A percentile compares a stretch with the other conserved stretches of the same genome.
Conservation (phyloP, 1,140 invertebrate species). For the Galleria mellonella region DNA sequence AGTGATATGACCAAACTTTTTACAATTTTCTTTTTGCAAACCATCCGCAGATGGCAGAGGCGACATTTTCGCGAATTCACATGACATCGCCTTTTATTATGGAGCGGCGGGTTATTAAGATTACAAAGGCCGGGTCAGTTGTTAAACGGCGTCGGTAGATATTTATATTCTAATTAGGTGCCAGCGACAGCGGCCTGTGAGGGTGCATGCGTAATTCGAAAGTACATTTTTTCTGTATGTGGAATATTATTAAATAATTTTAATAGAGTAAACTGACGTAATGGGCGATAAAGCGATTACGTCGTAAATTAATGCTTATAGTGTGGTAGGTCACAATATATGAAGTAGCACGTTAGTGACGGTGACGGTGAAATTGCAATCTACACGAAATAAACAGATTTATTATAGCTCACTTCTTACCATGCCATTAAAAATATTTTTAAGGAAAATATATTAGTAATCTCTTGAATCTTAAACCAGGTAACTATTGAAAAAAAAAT, state of each 20-base stretch:
- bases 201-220: slow-evolving; percentile 58
- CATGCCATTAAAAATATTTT: no score
- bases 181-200: slow-evolving; percentile 38
- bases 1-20: background rate
- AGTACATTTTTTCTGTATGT: slow-evolving; percentile 29
- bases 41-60: slow-evolving; percentile 1
- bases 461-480: no score
- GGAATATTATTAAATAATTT: slow-evolving; percentile 37
- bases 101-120: slow-evolving; percentile 36
- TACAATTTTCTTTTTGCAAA: background rate
- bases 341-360: no score
- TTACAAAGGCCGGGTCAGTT: slow-evolving; percentile 51
- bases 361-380: no score
- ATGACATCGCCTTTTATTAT: slow-evolving; percentile 23
- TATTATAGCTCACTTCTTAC: no score
- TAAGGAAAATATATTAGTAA: no score
- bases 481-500: no score
- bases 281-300: slow-evolving; percentile 14
- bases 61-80: slow-evolving; percentile 25
- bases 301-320: no score
- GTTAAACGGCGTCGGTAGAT: slow-evolving; percentile 44
- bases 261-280: slow-evolving; percentile 17
- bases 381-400: no score
- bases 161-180: slow-evolving; percentile 67
- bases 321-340: no score